Percentiles rank a stretch among this genome's conserved stretches.
Evolutionary conservation across 1,140 invertebrate species (phyloP).

Genomic region (Apis laboriosa): DNA sequence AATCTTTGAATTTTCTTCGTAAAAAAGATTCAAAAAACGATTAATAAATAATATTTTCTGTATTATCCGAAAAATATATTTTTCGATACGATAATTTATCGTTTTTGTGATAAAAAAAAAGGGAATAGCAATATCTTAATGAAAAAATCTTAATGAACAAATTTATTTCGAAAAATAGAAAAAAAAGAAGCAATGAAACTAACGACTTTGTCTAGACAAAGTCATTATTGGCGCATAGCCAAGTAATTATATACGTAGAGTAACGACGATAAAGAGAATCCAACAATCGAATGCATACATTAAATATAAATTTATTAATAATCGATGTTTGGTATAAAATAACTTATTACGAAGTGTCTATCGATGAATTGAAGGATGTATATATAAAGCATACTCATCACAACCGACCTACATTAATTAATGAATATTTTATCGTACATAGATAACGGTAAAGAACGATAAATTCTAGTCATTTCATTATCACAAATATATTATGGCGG

Average conservation of each 20-base stretch:
- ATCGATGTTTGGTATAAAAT: slow-evolving; percentile 16
- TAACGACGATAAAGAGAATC: neutral
- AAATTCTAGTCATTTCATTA: neutral
- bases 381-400: neutral
- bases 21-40: too few species aligned
- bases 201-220: neutral
- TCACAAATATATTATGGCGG: too few species aligned
- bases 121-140: too few species aligned
- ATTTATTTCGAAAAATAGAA: neutral
- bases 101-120: too few species aligned
- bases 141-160: too few species aligned
- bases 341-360: slow-evolving; percentile 5
- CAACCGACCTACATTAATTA: slow-evolving; percentile 37
- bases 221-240: slow-evolving; percentile 1
- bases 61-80: too few species aligned
- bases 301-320: slow-evolving; percentile 42
- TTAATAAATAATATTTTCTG: too few species aligned
- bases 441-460: neutral
- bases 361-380: neutral
- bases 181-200: neutral
- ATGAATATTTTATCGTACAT: neutral
- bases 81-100: too few species aligned
- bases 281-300: slow-evolving; percentile 20
- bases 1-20: neutral
- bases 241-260: neutral